Evolutionary conservation across 2,797 vertebrate genomes (phyloP), one percentile per base, ranked within the genome.

Genomic region (Oceanodroma leucorhoa): DNA sequence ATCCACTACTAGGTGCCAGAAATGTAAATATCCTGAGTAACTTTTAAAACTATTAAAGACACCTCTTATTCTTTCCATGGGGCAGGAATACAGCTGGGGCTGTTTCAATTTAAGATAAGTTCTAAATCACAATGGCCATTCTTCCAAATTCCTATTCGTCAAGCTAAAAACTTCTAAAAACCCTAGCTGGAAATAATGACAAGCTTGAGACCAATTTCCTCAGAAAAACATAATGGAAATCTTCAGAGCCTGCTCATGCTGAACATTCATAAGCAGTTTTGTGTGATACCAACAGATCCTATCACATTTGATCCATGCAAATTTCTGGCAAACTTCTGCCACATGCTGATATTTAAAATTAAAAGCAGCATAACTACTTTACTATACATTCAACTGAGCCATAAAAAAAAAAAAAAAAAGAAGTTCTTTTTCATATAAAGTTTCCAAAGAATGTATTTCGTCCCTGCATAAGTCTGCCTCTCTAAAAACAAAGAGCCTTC

Each of bases 281-380:
- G 43, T 55, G 89, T 84, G 46, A 84, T 89, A 92, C 23, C 38
- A 95, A 62, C 20, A 84, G 73, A 89, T 90, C 67, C 54, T 66
- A 90, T 60, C 62, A 69, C 26, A 93, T 73, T 79, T 77, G 83
- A 90, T 81, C 66, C 66, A 80, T 30, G 58, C 23, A 89, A 58
- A 71, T 89, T 93, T 87, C 73, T 87, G 88, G 81, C 62, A 93
- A 86, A 89, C 40, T 94, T 95, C 62, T 73, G 51, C 66, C 22
- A 77, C 51, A 89, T 60, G 73, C 70, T 92, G 78, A 34, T 89
- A 84, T 73, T 92, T 84, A 82, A 95, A 94, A 93, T 87, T 90
- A 89, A 83, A 93, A 89, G 51, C 62, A 92, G 32, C 34, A 24
- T 53, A 94, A 89, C 51, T 90, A 69, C 53, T 91, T 78, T 60